These are phyloP conservation scores for Fukomys damarensis DNA, from an alignment of 2,113 vertebrate species.

Conservation along the genomic window DNA sequence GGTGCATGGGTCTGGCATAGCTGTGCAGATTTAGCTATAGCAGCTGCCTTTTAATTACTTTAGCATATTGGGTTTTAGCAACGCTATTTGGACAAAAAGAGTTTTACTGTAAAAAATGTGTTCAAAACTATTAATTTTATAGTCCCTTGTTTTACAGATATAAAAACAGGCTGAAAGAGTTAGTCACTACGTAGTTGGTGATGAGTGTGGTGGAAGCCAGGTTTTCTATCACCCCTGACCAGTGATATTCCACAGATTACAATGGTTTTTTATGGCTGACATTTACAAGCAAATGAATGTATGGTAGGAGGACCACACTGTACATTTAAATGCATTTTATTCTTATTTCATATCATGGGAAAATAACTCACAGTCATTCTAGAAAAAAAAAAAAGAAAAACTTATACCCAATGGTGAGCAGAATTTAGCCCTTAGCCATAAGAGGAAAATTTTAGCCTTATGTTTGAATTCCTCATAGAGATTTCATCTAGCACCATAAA, in stretches of 20 bases:
- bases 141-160: constrained; percentile 35
- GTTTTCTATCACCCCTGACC: not conserved
- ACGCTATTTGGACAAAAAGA: not conserved
- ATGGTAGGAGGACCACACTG: constrained; percentile 3
- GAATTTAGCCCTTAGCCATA: constrained; percentile 36
- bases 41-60: constrained; percentile 22
- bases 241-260: not conserved
- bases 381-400: constrained; percentile 43
- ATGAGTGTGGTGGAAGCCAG: constrained; percentile 9
- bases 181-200: not conserved
- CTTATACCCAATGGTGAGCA: not conserved
- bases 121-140: not conserved
- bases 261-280: constrained; percentile 40
- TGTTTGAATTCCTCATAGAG: constrained; percentile 48
- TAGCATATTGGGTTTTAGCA: constrained; percentile 27
- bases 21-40: not conserved
- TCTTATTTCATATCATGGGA: constrained; percentile 17
- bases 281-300: constrained; percentile 63
- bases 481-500: not conserved
- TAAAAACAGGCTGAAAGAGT: constrained; percentile 26
- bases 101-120: constrained; percentile 30
- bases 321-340: not conserved
- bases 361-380: constrained; percentile 25
- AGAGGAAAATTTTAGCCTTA: constrained; percentile 41
- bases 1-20: not conserved